These are phyloP conservation scores for Sardina pilchardus DNA, from an alignment of 2,113 vertebrate species.

Conservation along the genomic window DNA sequence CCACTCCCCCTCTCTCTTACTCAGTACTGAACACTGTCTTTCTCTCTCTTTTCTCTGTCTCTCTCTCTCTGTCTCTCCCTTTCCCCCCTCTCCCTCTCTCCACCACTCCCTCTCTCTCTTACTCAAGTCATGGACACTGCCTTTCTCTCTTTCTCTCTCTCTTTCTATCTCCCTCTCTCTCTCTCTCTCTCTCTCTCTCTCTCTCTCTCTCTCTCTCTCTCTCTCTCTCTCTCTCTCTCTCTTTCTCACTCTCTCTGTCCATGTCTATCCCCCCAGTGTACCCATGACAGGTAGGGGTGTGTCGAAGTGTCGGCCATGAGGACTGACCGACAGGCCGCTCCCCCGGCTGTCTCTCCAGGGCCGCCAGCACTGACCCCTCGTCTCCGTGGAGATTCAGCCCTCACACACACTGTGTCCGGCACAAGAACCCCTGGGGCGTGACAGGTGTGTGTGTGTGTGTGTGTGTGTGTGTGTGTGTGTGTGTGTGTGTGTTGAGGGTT, in stretches of 20 bases:
- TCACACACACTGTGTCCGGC: no score
- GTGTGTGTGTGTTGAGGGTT: background rate
- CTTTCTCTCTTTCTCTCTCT: background rate
- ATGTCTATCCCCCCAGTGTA: background rate
- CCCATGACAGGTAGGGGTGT: background rate
- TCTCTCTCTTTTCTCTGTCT: background rate
- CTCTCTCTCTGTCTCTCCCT: no score
- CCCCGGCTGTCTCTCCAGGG: no score
- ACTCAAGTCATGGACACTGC: background rate
- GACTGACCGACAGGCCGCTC: background rate
- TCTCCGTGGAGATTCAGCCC: no score
- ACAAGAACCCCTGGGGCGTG: no score
- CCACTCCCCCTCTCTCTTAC: background rate
- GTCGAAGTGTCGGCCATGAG: background rate
- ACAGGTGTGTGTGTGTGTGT: background rate
- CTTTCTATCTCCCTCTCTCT: background rate
- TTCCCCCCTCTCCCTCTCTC: background rate
- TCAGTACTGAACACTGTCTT: background rate
- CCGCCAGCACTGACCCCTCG: no score
- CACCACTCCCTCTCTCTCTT: background rate
- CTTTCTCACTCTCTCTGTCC: background rate
- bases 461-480: slow-evolving; percentile 32
- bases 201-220: background rate
- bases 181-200: background rate
- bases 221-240: background rate